Percentiles rank a stretch among this genome's conserved stretches.
Evolutionary conservation across 2,113 vertebrate species (phyloP).

Genomic region (Harpagus bidentatus): DNA sequence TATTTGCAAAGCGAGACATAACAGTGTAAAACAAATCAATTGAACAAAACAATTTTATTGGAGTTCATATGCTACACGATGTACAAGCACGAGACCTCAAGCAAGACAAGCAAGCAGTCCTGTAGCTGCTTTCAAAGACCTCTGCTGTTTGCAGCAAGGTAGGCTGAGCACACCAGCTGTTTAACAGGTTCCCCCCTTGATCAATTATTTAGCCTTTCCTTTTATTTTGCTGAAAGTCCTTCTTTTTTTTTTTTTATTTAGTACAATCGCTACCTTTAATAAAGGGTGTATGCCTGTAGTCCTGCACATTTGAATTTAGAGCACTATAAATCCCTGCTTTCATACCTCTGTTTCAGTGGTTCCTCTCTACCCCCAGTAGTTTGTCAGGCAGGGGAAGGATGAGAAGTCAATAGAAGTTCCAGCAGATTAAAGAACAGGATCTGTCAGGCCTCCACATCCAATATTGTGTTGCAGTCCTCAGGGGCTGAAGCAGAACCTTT

Average conservation of each 20-base stretch:
- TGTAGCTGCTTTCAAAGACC: background rate
- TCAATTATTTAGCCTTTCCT: background rate
- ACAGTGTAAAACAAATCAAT: background rate
- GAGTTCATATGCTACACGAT: background rate
- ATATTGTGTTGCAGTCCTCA: background rate
- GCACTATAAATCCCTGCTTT: background rate
- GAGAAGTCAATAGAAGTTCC: background rate
- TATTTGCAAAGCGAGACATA: constrained; percentile 4
- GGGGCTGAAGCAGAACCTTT: background rate
- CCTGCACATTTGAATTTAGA: background rate
- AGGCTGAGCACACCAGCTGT: background rate
- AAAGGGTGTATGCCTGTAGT: background rate
- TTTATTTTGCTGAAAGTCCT: background rate
- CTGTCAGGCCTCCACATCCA: background rate
- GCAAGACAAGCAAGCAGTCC: background rate
- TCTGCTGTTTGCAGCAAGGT: background rate
- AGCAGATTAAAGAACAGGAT: background rate
- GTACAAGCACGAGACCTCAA: background rate
- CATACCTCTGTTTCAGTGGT: background rate
- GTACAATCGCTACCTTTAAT: background rate
- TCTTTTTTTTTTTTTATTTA: background rate
- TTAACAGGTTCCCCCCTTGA: background rate
- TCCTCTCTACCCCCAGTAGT: background rate
- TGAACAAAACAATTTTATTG: background rate
- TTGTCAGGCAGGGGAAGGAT: background rate